Evolutionary conservation across 2,888 invertebrate species (phyloP).

Genomic region (Plebejus argus): DNA sequence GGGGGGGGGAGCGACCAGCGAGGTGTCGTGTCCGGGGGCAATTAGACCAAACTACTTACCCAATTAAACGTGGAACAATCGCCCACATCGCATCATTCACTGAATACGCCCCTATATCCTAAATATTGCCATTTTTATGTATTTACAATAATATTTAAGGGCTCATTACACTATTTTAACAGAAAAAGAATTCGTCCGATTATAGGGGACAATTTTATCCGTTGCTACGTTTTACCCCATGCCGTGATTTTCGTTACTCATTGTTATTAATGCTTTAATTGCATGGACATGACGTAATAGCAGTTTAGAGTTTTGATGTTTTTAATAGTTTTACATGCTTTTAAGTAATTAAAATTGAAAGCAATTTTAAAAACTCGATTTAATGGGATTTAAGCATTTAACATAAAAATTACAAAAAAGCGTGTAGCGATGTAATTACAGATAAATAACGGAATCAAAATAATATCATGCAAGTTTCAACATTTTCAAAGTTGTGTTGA

Average conservation of each 20-base stretch:
- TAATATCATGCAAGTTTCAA: no score
- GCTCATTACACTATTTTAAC: conserved; percentile 63
- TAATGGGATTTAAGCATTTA: neutral
- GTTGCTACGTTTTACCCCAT: conserved; percentile 65
- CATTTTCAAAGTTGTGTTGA: no score
- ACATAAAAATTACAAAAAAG: neutral
- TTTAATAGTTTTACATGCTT: conserved; percentile 14
- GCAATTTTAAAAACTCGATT: neutral
- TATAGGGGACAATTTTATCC: conserved; percentile 77
- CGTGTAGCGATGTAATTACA: no score
- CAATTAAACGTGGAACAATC: conserved; percentile 78
- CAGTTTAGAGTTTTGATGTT: neutral
- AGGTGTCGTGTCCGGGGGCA: conserved; percentile 67
- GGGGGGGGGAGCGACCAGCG: conserved; percentile 55
- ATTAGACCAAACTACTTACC: conserved; percentile 76
- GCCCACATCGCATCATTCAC: conserved; percentile 64
- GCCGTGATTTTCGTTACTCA: conserved; percentile 64
- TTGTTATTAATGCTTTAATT: conserved; percentile 57
- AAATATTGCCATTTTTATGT: conserved; percentile 62
- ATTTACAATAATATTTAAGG: conserved; percentile 75
- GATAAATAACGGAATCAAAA: no score
- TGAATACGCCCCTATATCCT: conserved; percentile 78
- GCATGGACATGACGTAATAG: conserved; percentile 51
- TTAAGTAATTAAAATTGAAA: neutral
- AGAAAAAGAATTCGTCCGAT: conserved; percentile 64